A percentile compares a stretch with the other conserved stretches of the same genome.
Conservation (phyloP, 2,797 vertebrate genomes). For the Ptychadena robeensis region DNA sequence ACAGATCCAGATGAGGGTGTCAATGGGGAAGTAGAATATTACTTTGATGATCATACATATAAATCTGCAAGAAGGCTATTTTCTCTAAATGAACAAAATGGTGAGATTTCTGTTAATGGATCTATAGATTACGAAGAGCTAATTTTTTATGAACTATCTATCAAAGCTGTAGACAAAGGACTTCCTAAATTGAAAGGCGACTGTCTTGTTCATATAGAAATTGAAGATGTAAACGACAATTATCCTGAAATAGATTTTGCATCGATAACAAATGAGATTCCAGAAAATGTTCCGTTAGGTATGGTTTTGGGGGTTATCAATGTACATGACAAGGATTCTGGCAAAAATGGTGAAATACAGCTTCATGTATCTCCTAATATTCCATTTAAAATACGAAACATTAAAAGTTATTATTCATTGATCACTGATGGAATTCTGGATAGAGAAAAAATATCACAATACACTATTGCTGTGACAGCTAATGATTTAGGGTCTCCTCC, state of each 20-base stretch:
- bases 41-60: conserved; percentile 77
- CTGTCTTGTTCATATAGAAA: conserved; percentile 88
- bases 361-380: conserved; percentile 79
- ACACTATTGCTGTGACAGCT: conserved; percentile 83
- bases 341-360: conserved; percentile 84
- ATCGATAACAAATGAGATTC: conserved; percentile 83
- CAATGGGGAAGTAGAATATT: conserved; percentile 32
- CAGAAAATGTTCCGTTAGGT: conserved; percentile 82
- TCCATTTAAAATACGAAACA: conserved; percentile 86
- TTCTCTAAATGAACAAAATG: conserved; percentile 83
- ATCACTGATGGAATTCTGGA: conserved; percentile 84
- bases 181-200: conserved; percentile 91
- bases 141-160: conserved; percentile 84
- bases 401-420: conserved; percentile 88
- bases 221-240: conserved; percentile 91
- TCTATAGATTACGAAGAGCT: conserved; percentile 89
- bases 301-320: conserved; percentile 89
- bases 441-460: conserved; percentile 82
- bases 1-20: conserved; percentile 48
- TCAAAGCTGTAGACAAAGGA: conserved; percentile 88
- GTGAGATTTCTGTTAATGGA: conserved; percentile 84
- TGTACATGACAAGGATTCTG: conserved; percentile 85
- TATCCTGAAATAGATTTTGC: conserved; percentile 86
- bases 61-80: conserved; percentile 81
- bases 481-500: conserved; percentile 85